A percentile compares a stretch with the other conserved stretches of the same genome.
Conservation (phyloP, 2,113 vertebrate genomes). For the Phalacrocorax pelagicus region DNA sequence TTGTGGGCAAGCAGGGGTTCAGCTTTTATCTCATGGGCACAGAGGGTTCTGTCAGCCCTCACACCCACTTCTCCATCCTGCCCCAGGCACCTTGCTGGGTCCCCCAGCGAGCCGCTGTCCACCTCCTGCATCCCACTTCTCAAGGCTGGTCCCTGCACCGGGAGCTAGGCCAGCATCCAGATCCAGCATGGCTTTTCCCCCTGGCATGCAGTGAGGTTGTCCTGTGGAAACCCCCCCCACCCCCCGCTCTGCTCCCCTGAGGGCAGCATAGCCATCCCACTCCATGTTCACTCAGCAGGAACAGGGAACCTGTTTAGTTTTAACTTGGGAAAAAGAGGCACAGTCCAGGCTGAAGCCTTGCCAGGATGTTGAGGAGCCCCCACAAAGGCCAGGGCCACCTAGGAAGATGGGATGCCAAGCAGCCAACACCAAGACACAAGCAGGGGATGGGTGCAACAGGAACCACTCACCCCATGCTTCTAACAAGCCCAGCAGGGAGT, state of each 20-base stretch:
- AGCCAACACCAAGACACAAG: not conserved
- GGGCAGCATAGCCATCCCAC: not conserved
- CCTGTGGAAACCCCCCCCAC: accelerated
- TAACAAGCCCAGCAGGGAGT: not conserved
- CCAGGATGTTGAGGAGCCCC: not conserved
- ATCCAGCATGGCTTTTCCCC: not conserved
- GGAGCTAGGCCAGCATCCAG: not conserved
- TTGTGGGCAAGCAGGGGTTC: not conserved
- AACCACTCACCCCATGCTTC: not conserved
- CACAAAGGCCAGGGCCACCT: not conserved
- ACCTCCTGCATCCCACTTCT: not conserved
- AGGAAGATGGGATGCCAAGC: not conserved
- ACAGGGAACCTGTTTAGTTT: not conserved
- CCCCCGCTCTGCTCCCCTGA: not conserved
- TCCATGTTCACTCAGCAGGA: not conserved
- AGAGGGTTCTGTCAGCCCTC: not conserved
- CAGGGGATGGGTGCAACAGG: accelerated
- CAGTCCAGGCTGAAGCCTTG: not conserved
- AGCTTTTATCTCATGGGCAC: not conserved
- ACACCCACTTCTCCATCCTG: not conserved
- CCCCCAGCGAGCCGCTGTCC: not conserved
- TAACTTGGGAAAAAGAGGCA: not conserved
- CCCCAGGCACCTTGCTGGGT: not conserved
- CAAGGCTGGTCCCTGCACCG: not conserved
- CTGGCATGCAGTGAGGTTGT: accelerated